Conservation (phyloP, 2,113 vertebrate species). For the Tamias sibiricus region DNA sequence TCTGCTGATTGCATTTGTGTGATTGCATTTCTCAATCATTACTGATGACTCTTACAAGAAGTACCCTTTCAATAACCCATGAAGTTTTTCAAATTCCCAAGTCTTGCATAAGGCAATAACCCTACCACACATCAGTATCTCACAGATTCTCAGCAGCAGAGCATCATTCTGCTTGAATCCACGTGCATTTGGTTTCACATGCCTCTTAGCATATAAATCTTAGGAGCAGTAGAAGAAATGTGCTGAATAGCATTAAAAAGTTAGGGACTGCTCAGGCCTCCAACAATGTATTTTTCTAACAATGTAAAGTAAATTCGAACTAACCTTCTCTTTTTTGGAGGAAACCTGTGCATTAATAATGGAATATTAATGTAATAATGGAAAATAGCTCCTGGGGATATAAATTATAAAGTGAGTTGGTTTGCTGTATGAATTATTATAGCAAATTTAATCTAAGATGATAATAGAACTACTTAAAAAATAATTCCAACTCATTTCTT, state of each 20-base stretch:
- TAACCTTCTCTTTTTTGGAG: slow-evolving; percentile 48
- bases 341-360: slow-evolving; percentile 58
- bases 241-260: neutral
- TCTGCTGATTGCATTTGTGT: slow-evolving; percentile 20
- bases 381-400: slow-evolving; percentile 56
- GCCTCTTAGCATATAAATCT: slow-evolving; percentile 8
- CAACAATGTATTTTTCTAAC: slow-evolving; percentile 9
- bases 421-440: slow-evolving; percentile 65
- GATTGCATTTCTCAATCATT: slow-evolving; percentile 34
- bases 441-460: slow-evolving; percentile 59
- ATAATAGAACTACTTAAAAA: slow-evolving; percentile 45
- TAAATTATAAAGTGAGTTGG: slow-evolving; percentile 67
- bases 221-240: slow-evolving; percentile 7
- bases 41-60: slow-evolving; percentile 44
- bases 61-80: slow-evolving; percentile 23
- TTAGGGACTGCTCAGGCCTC: neutral
- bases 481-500: slow-evolving; percentile 58
- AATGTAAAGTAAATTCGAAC: slow-evolving; percentile 39
- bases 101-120: neutral
- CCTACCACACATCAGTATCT: neutral
- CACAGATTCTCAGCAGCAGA: neutral
- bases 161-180: neutral
- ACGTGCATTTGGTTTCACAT: neutral
- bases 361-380: slow-evolving; percentile 61
- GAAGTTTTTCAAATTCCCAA: neutral